These are phyloP conservation scores for Andrena trimmerana DNA, from an alignment of 2,888 invertebrate genomes.

Conservation along the genomic window DNA sequence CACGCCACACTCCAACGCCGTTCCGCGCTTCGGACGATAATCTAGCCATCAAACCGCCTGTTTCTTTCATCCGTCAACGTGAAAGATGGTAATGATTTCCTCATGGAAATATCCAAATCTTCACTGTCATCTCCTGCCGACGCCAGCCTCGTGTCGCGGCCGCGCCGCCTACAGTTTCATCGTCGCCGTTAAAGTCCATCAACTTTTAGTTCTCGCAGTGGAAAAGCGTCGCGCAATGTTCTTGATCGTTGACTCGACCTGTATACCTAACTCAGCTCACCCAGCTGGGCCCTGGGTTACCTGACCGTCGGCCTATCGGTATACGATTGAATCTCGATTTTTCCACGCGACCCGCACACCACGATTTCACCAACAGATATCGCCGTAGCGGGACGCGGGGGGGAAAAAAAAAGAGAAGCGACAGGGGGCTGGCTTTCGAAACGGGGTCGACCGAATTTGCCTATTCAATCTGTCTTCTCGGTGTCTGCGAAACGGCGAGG, in stretches of 20 bases:
- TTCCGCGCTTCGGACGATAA: too few species aligned
- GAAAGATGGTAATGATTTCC: too few species aligned
- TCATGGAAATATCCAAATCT: too few species aligned
- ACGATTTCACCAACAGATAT: slow-evolving; percentile 23
- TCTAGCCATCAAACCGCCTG: too few species aligned
- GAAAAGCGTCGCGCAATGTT: background rate
- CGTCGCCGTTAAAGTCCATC: background rate
- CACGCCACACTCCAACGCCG: too few species aligned
- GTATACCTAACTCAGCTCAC: slow-evolving; percentile 10
- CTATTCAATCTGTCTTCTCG: slow-evolving; percentile 47
- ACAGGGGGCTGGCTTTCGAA: slow-evolving; percentile 38
- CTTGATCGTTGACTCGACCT: slow-evolving; percentile 15
- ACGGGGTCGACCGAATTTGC: slow-evolving; percentile 59
- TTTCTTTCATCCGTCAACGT: too few species aligned
- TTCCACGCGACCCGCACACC: slow-evolving; percentile 28
- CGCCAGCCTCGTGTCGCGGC: too few species aligned
- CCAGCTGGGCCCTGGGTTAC: slow-evolving; percentile 40
- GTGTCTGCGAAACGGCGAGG: slow-evolving; percentile 19
- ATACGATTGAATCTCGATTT: slow-evolving; percentile 69
- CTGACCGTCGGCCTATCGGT: slow-evolving; percentile 46
- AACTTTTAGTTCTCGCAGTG: background rate
- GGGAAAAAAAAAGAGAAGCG: slow-evolving; percentile 8
- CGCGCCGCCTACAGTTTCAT: too few species aligned
- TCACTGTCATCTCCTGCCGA: too few species aligned
- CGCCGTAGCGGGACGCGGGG: background rate